phyloP scores from a whole-genome alignment of 2,113 vertebrate species.

The Syrrhaptes paradoxus region DNA sequence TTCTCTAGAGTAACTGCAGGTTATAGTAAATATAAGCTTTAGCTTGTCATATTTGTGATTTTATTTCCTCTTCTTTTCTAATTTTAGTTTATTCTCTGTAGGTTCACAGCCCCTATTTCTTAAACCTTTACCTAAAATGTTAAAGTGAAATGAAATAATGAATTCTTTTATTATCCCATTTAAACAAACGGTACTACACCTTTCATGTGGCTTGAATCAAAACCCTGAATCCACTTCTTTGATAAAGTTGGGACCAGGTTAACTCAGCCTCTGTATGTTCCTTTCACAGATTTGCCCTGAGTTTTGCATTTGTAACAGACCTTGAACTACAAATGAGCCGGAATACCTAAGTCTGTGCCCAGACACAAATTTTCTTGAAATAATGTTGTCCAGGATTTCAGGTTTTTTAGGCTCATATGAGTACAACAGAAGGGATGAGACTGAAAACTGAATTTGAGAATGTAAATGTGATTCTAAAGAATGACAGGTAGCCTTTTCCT shows the following conservation, averaged over 20 bases:
- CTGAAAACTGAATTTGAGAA: neutral
- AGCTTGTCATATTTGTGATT: neutral
- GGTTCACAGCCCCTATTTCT: neutral
- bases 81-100: neutral
- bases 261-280: neutral
- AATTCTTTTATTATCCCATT: neutral
- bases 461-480: neutral
- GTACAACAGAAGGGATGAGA: neutral
- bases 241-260: neutral
- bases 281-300: neutral
- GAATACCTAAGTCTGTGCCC: neutral
- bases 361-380: neutral
- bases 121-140: neutral
- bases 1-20: neutral
- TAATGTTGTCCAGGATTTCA: neutral
- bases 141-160: neutral
- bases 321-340: neutral
- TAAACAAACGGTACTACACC: neutral
- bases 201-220: neutral
- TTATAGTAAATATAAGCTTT: neutral
- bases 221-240: neutral
- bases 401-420: neutral
- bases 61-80: neutral
- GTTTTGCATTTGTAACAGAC: neutral
- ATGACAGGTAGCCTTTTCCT: neutral